Base-by-base conservation (phyloP, 2,888 invertebrate species). In the Drosophila helvetica region DNA sequence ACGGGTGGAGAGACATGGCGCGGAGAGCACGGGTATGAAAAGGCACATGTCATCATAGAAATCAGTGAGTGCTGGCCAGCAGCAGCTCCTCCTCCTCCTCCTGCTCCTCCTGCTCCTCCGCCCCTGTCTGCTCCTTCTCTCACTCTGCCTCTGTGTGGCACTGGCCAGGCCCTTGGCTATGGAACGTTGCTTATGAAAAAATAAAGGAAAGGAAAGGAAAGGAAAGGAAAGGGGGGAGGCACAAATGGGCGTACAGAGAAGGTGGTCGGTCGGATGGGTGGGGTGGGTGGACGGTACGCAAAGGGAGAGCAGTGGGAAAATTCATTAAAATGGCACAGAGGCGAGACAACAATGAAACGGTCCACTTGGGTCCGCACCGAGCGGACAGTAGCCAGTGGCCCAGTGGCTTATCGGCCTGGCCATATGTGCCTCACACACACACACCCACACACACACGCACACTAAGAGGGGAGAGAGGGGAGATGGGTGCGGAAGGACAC, bases 11-110 rank as follows among this genome's bases (percentile, higher is more conserved):
- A 45, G 51, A 27, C 25, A 22, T n/a, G 53, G 57, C 38, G 45
- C 30, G 47, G 43, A 42, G 67, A 46, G 54, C n/a, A 55, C 22
- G 54, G 46, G 56, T 33, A 76, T 79, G 80, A 79, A 87, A 87
- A 87, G 86, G 86, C 86, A 87, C 87, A 85, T 85, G 87, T 86
- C 86, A 85, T 85, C 87, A 79, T 83, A 83, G 87, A 85, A 83
- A 87, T 85, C 88, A 87, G 64, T 79, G 85, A 75, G 72, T 67
- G 78, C 75, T 69, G 79, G 77, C 57, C 65, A 75, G 66, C 38
- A 38, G 38, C 15, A n/a, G 7, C 38, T n/a, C 2, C 15, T 51
- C 19, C 30, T 12, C 12, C 30, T 33, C 6, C 38, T 38, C 4
- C 12, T 5, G 12, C 12, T 12, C 6, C 38, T 15, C 6, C 38